Conservation (phyloP, 2,888 invertebrate species). For the Thyatira batis region DNA sequence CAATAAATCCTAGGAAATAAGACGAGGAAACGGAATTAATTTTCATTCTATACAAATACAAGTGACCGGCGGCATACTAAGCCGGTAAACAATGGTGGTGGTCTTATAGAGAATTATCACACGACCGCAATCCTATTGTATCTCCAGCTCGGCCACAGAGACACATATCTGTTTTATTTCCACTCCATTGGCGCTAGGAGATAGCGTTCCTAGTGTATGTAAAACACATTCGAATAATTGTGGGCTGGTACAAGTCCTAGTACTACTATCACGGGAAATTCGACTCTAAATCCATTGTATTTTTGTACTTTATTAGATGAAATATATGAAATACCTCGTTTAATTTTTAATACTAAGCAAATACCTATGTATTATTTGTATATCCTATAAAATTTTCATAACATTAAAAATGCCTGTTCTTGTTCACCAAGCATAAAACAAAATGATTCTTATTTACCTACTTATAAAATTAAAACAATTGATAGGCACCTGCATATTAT, state of each 20-base stretch:
- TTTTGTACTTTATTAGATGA: background rate
- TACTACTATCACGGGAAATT: background rate
- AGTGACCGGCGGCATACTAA: slow-evolving; percentile 50
- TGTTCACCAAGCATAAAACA: too few species aligned
- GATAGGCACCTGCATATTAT: too few species aligned
- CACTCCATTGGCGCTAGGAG: slow-evolving; percentile 40
- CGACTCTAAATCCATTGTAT: background rate
- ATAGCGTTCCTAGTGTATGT: slow-evolving; percentile 61
- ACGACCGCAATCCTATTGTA: slow-evolving; percentile 47
- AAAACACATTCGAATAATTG: slow-evolving; percentile 66
- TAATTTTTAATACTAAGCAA: too few species aligned
- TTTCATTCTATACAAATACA: slow-evolving; percentile 57
- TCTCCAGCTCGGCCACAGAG: slow-evolving; percentile 24
- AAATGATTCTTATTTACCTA: too few species aligned
- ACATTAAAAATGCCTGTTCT: too few species aligned
- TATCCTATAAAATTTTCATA: too few species aligned
- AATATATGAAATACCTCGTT: background rate
- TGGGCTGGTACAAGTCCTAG: slow-evolving; percentile 29
- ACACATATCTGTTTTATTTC: slow-evolving; percentile 61
- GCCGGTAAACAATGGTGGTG: slow-evolving; percentile 53
- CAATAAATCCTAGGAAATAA: slow-evolving; percentile 45
- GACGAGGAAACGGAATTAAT: slow-evolving; percentile 52
- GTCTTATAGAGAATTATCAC: slow-evolving; percentile 54
- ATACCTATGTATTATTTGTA: too few species aligned
- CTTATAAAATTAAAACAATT: too few species aligned